These are phyloP conservation scores for Prolemur simus DNA, from an alignment of 2,113 vertebrate species.

Conservation along the genomic window DNA sequence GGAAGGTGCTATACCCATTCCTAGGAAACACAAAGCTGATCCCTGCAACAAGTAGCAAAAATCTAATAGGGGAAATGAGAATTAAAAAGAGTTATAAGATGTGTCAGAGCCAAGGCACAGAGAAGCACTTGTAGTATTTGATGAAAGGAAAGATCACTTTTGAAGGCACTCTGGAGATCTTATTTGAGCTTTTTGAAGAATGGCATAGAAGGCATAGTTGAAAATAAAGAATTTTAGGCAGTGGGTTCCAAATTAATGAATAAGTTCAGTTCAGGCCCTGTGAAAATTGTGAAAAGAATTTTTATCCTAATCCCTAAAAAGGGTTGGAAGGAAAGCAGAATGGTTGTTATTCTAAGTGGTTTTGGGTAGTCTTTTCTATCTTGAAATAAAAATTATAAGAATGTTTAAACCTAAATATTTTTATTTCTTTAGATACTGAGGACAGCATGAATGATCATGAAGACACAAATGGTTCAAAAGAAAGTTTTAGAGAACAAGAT, in stretches of 20 bases:
- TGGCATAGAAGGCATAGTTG: neutral
- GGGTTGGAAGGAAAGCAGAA: neutral
- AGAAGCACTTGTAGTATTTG: neutral
- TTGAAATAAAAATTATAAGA: constrained; percentile 12
- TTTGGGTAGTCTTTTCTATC: neutral
- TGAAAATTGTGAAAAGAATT: neutral
- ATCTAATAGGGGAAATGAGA: neutral
- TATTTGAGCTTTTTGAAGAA: neutral
- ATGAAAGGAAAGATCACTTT: neutral
- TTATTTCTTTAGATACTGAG: constrained; percentile 86
- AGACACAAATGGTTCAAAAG: constrained; percentile 94
- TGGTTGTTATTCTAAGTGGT: neutral
- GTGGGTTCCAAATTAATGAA: neutral
- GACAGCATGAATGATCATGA: constrained; percentile 97
- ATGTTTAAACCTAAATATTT: constrained; percentile 59
- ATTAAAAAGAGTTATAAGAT: neutral
- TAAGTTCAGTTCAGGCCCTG: neutral
- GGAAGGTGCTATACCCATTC: neutral
- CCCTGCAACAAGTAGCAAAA: neutral
- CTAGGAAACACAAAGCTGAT: neutral
- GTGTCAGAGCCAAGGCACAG: neutral
- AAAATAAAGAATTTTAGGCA: neutral
- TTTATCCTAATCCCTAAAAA: neutral
- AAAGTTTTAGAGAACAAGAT: constrained; percentile 98
- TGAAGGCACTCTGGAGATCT: neutral